Evolutionary conservation across 2,113 vertebrate genomes (phyloP), one percentile per base, ranked within the genome.

Genomic region (Mirza zaza): DNA sequence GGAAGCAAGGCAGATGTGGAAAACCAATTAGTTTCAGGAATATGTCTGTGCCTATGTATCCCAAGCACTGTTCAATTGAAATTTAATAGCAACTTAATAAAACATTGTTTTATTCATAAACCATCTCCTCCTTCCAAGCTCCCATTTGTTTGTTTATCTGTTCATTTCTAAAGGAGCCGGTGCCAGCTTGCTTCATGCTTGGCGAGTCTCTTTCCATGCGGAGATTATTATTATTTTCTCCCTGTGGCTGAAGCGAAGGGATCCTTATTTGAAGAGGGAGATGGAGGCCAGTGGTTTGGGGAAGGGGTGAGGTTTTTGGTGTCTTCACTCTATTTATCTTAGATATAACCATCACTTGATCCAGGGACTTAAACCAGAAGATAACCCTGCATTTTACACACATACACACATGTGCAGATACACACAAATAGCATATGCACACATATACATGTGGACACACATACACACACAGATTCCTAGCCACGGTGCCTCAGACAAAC

Each of bases 1-100:
- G 98, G 97, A 98, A 98, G 98, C 97, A 98, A 98, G 98, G 98
- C 99, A 99, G 98, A 99, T 99, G 98, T 98, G 98, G 98, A 98
- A 98, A 98, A 98, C 98, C 98, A 99, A 98, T 99, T 98, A 98
- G 98, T 98, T 98, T 91, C 98, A 98, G 98, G 98, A 98, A 98
- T 98, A 93, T 98, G 97, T 97, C 98, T 98, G 97, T 86, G 98
- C 77, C 98, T 96, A 39, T 97, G 97, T 96, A 98, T 98, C 92
- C 98, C 96, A 97, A 98, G 97, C 65, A 77, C 98, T 91, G 90
- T 97, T 98, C 98, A 98, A 98, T 98, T 98, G 96, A 98, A 98
- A 96, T 94, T 98, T 96, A 98, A 97, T 91, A 97, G 98, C 94
- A 63, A 94, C 97, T 98, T 98, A 98, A 98, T 99, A 98, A 98